Conservation (phyloP, 1,140 invertebrate species). For the Magallana angulata region DNA sequence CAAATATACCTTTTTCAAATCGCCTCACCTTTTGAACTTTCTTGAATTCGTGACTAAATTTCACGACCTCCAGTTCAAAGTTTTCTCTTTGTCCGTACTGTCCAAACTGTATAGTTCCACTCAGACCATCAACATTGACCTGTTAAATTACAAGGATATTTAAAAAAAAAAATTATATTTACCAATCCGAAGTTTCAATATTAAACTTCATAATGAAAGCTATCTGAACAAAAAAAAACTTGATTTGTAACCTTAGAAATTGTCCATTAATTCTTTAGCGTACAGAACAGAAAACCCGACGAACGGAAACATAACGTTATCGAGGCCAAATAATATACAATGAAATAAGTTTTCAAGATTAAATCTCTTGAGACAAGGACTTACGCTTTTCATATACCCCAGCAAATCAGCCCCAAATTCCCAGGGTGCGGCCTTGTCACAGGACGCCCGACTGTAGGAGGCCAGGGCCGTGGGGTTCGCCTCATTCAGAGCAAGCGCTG, state of each 20-base stretch:
- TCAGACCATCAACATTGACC: not conserved
- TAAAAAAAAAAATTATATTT: too few relatives aligned
- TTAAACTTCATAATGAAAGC: too few relatives aligned
- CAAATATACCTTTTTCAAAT: too few relatives aligned
- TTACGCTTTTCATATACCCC: not conserved
- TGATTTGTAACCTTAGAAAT: too few relatives aligned
- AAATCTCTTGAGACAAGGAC: not conserved
- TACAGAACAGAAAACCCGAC: too few relatives aligned
- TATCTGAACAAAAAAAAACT: too few relatives aligned
- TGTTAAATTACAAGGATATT: not conserved
- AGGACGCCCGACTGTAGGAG: not conserved
- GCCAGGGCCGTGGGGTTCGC: constrained; percentile 80
- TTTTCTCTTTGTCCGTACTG: not conserved
- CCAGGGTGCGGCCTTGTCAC: not conserved
- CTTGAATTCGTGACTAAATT: not conserved
- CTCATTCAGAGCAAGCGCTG: constrained; percentile 68
- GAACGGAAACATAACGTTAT: too few relatives aligned
- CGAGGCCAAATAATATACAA: too few relatives aligned
- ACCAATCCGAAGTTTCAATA: too few relatives aligned
- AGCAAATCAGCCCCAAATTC: not conserved
- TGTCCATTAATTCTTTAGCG: too few relatives aligned
- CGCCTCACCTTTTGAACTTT: not conserved
- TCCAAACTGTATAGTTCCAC: not conserved
- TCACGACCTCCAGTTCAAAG: constrained; percentile 2
- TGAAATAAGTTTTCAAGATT: too few relatives aligned